Base-by-base conservation (phyloP, 2,113 vertebrate species). In the Lanius ludovicianus region DNA sequence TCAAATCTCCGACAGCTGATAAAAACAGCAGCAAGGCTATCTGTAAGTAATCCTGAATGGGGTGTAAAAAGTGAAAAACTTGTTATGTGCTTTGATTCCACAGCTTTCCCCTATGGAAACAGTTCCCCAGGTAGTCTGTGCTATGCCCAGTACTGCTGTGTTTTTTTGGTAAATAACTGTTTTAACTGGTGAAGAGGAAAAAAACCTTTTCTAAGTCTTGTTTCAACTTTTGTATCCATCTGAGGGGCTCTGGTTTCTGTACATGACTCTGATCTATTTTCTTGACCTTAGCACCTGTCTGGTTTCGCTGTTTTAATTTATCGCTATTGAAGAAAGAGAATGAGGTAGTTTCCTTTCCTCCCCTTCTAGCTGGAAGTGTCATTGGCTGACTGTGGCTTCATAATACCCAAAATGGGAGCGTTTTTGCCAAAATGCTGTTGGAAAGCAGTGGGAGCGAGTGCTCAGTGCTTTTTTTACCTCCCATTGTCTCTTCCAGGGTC, bases 21-120 rank as follows among this genome's bases (percentile, higher is more conserved):
- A 98, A 96, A 97, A 99, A 98, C 95, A 98, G 89, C 97, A 98
- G 98, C 97, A 98, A 98, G 97, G 96, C 98, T 97, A 95, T 98
- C 93, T 98, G 99, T 99, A 98, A 99, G 99, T 98, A 83, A 71
- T 60, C 39, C 57, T 71, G 62, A 63, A 37, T 39, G 9, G 7
- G 21, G 11, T 42, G 11, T 59, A 23, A 91, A 59, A 86, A n/a
- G 23, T 23, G 7, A 8, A 64, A 73, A 37, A 25, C 27, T 33
- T 53, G 2, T 3, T 7, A 19, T 77, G 16, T 44, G 52, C 31
- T 67, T 85, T 28, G 57, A 33, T 88, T 35, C 41, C 19, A 11
- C 60, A 92, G 46, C 44, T 33, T 85, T 90, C 37, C n/a, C 37
- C 37, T 42, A 4, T 57, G 42, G 35, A 87, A 65, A 15, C 21